Conservation (phyloP, 92 coral and sea anemone species). For the Pocillopora grandis region DNA sequence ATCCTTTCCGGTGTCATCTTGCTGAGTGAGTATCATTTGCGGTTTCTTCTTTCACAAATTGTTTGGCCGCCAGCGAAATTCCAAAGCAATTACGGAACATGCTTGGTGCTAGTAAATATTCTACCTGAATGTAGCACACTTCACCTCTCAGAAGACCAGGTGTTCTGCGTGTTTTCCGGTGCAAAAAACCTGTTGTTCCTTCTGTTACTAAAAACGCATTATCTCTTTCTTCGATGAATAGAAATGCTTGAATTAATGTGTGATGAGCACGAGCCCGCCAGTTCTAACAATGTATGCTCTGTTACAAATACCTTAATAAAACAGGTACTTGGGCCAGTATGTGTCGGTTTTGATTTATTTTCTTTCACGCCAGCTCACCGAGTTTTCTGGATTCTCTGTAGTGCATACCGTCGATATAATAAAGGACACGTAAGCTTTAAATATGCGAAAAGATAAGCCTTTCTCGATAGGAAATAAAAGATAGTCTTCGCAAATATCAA, state of each 20-base stretch:
- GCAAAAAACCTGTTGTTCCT: slow-evolving; percentile 28
- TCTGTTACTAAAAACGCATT: slow-evolving; percentile 14
- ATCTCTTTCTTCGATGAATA: background rate
- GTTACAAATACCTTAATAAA: background rate
- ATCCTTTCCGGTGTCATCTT: background rate
- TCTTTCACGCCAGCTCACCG: background rate
- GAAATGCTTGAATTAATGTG: background rate
- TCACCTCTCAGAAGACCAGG: slow-evolving; percentile 18
- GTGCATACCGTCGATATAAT: slow-evolving; percentile 12
- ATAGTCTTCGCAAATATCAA: too few species aligned
- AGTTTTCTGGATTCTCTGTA: slow-evolving; percentile 5
- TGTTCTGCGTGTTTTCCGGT: slow-evolving; percentile 17
- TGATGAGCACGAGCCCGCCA: slow-evolving; percentile 5
- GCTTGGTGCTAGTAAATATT: background rate
- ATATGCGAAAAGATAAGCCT: too few species aligned
- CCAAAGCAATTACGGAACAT: background rate
- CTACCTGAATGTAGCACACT: background rate
- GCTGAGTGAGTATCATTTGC: background rate
- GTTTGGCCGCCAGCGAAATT: background rate
- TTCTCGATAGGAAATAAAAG: too few species aligned
- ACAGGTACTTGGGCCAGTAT: background rate
- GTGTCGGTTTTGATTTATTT: background rate
- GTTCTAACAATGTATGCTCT: background rate
- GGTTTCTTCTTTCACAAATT: background rate
- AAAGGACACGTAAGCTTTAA: slow-evolving; percentile 9